These are phyloP conservation scores for Cephus rjabovi DNA, from an alignment of 2,888 invertebrate genomes.

Conservation along the genomic window DNA sequence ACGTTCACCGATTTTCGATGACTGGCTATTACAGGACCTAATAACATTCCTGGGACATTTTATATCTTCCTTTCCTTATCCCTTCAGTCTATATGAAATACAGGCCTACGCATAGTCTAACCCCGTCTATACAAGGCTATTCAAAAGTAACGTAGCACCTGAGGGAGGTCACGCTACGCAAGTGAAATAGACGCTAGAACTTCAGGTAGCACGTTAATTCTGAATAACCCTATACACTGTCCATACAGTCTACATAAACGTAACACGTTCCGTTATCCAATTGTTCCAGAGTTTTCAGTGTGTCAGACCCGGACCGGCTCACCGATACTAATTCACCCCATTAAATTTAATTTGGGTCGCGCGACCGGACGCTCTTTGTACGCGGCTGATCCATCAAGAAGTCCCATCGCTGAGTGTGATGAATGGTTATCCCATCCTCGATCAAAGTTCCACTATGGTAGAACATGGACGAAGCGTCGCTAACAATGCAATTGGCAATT, in stretches of 20 bases:
- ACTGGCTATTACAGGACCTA: neutral
- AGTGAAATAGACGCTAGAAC: neutral
- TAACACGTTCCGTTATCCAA: neutral
- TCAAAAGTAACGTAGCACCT: neutral
- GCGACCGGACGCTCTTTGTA: conserved; percentile 9
- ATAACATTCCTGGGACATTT: neutral
- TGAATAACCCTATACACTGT: neutral
- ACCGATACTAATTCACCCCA: conserved; percentile 59
- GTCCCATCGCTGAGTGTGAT: neutral
- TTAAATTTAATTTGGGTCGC: conserved; percentile 60
- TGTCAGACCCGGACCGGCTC: conserved; percentile 22
- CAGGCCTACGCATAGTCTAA: neutral
- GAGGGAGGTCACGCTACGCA: neutral
- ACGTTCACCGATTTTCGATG: neutral
- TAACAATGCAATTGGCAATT: neutral
- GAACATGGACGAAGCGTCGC: neutral
- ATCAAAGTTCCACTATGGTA: neutral
- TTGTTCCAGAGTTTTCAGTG: conserved; percentile 18
- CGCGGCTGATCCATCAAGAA: neutral
- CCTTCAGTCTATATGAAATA: neutral
- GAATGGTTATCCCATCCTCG: neutral
- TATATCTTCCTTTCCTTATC: neutral
- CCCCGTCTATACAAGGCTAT: neutral
- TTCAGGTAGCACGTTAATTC: neutral
- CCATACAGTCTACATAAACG: neutral